These are phyloP conservation scores for Microcebus griseorufus DNA, from an alignment of 2,113 vertebrate genomes.

Conservation along the genomic window DNA sequence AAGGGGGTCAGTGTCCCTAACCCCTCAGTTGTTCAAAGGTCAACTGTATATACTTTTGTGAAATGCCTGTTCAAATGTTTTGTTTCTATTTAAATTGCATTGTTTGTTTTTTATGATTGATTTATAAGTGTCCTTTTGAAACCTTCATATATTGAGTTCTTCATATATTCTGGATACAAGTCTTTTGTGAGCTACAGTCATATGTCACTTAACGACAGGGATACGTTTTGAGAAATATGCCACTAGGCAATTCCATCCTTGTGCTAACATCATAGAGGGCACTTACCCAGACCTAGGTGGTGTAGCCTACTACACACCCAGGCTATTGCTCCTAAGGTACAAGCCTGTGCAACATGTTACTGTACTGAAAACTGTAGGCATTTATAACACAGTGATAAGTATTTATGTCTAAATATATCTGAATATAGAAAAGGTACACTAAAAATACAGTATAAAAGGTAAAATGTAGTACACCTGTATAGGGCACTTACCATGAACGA, in stretches of 20 bases:
- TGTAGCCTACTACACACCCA: not conserved
- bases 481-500: not conserved
- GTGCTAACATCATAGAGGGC: not conserved
- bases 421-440: not conserved
- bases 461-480: not conserved
- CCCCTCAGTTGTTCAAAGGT: no score
- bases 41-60: no score
- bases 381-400: not conserved
- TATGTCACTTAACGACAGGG: not conserved
- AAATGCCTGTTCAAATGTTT: not conserved
- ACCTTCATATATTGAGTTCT: not conserved
- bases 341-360: not conserved
- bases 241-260: not conserved
- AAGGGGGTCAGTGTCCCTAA: no score
- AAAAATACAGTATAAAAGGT: not conserved
- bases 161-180: not conserved
- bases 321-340: not conserved
- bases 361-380: not conserved
- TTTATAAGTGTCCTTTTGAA: not conserved
- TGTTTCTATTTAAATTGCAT: not conserved
- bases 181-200: not conserved
- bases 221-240: no score
- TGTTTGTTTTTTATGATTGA: not conserved
- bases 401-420: not conserved
- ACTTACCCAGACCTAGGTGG: not conserved